Conservation (phyloP, 2,888 invertebrate genomes). For the Alloscopus bannaensis region DNA sequence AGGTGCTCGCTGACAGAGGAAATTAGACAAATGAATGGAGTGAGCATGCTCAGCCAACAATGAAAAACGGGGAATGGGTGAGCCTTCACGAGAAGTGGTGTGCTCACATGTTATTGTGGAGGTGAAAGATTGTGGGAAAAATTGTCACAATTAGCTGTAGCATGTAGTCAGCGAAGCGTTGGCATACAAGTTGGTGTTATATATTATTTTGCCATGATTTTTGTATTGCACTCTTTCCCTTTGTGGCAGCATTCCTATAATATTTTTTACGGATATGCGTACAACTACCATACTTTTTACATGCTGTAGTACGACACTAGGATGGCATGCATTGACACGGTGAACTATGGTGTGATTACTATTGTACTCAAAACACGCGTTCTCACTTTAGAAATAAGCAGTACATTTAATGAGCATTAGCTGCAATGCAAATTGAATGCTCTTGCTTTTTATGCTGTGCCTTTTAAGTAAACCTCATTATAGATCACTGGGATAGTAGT, state of each 20-base stretch:
- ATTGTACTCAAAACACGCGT: background rate
- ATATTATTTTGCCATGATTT: background rate
- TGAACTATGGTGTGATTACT: constrained; percentile 8
- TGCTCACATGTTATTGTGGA: background rate
- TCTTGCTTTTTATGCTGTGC: background rate
- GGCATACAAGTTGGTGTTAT: background rate
- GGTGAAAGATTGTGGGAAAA: constrained; percentile 39
- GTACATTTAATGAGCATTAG: no score
- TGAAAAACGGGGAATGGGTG: constrained; percentile 7
- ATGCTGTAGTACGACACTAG: constrained; percentile 13
- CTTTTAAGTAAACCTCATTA: background rate
- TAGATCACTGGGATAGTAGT: no score
- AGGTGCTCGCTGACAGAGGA: background rate
- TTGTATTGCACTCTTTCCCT: background rate
- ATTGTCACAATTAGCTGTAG: constrained; percentile 2
- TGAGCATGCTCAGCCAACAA: background rate
- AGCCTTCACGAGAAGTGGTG: background rate
- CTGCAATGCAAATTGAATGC: background rate
- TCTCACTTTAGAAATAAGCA: background rate
- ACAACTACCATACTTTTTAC: background rate
- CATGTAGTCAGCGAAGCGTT: background rate
- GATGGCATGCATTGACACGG: constrained; percentile 20
- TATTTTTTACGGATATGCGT: constrained; percentile 9
- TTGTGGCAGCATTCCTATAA: background rate
- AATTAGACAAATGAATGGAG: constrained; percentile 2